phyloP scores from a whole-genome alignment of 2,113 vertebrate species.

The Campylomormyrus numenius region DNA sequence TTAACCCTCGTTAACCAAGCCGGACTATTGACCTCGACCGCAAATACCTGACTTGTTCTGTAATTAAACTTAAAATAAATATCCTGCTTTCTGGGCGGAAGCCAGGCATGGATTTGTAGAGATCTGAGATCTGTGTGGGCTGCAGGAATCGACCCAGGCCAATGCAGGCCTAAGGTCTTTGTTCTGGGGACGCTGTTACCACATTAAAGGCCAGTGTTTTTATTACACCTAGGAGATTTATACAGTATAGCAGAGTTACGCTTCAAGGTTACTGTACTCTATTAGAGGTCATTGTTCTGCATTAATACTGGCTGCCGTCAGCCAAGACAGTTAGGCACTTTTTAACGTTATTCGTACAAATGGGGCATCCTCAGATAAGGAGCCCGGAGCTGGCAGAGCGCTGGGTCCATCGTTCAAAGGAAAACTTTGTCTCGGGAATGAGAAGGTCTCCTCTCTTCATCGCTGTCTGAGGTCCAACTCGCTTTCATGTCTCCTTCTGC shows the following conservation, averaged over 20 bases:
- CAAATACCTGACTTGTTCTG: constrained; percentile 64
- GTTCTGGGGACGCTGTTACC: not conserved
- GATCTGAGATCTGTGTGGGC: constrained; percentile 10
- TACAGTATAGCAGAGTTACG: not conserved
- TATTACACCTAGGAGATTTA: not conserved
- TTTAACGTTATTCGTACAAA: constrained; percentile 16
- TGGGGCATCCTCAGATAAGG: constrained; percentile 28
- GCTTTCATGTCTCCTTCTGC: constrained; percentile 21
- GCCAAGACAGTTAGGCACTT: not conserved
- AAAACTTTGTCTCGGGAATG: constrained; percentile 23
- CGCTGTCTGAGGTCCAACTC: constrained; percentile 2
- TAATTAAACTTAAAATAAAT: constrained; percentile 56
- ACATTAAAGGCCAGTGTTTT: constrained; percentile 3
- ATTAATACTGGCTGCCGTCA: not conserved
- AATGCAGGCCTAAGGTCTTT: not conserved
- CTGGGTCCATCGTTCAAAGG: constrained; percentile 38
- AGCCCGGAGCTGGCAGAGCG: constrained; percentile 46
- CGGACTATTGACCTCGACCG: constrained; percentile 69
- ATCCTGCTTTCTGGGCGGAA: constrained; percentile 34
- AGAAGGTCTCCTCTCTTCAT: constrained; percentile 18
- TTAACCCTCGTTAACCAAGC: constrained; percentile 65
- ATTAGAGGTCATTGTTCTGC: not conserved
- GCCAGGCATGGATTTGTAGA: constrained; percentile 1
- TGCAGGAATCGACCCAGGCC: not conserved
- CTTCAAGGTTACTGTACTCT: not conserved